Conservation (phyloP, 2,888 invertebrate genomes). For the Ectobius pallidus region DNA sequence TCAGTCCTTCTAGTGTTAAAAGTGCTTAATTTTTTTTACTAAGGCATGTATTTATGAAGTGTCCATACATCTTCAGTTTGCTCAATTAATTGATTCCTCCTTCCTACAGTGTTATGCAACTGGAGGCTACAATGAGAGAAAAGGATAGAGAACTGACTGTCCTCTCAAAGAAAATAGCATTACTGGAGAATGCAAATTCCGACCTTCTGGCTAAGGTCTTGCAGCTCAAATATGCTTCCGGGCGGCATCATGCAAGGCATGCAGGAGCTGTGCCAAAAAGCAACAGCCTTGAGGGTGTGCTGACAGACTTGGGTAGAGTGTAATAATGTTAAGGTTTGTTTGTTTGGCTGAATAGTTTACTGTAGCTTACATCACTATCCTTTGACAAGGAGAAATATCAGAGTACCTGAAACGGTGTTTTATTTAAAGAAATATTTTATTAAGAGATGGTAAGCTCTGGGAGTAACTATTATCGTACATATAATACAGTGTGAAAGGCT, state of each 20-base stretch:
- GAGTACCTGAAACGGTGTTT: too few relatives aligned
- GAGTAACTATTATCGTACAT: too few relatives aligned
- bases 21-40: too few relatives aligned
- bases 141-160: slow-evolving; percentile 49
- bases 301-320: slow-evolving; percentile 42
- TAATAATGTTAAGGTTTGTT: slow-evolving; percentile 2
- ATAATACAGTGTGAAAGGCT: too few relatives aligned
- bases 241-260: slow-evolving; percentile 13
- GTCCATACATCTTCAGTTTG: too few relatives aligned
- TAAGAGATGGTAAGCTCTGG: too few relatives aligned
- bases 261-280: slow-evolving; percentile 39
- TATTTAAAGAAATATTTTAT: too few relatives aligned
- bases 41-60: too few relatives aligned
- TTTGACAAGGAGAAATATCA: slow-evolving; percentile 6
- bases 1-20: too few relatives aligned
- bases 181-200: slow-evolving; percentile 50
- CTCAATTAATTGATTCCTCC: not conserved
- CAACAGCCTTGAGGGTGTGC: slow-evolving; percentile 42
- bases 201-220: slow-evolving; percentile 50
- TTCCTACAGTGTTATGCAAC: slow-evolving; percentile 47
- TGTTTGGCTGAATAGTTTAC: not conserved
- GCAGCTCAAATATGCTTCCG: slow-evolving; percentile 48
- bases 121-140: slow-evolving; percentile 48
- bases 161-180: slow-evolving; percentile 49
- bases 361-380: not conserved